Base-by-base conservation (phyloP, 2,113 vertebrate species). In the Ctenomys sociabilis region DNA sequence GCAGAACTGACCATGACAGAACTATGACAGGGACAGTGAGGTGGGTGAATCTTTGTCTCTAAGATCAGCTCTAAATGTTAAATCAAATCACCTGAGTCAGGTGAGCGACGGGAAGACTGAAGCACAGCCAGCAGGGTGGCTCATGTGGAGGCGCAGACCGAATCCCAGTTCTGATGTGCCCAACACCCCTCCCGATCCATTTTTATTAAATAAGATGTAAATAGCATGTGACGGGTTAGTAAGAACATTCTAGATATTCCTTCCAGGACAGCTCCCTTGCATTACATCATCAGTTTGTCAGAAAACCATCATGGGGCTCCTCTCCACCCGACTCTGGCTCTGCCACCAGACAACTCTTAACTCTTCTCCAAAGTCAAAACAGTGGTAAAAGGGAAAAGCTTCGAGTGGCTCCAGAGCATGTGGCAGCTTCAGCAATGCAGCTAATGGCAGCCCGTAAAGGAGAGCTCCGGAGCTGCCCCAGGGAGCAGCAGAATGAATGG, bases 201-300 rank as follows among this genome's bases (percentile, higher is more conserved):
- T 83, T 96, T 85, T 63, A 89, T 61, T 80, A 83, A 78, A 75
- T 91, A 70, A 75, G 88, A 75, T 35, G 1, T 73, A 92, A 80
- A 26, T 22, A 75, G 63, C 32, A 64, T 73, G 73, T 30, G 4
- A 68, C 17, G 3, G 6, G 9, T 19, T 24, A 35, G 13, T 37
- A 86, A 75, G 28, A 82, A 90, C 70, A 61, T 59, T 28, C 11
- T 21, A 66, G 22, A 87, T 78, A 24, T 78, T 21, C 21, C 61
- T 88, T 4, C n/a, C 59, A 90, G 59, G 17, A 49, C 8, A 5
- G 32, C 5, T 37, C 72, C 26, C 21, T 82, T 59, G 59, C 61
- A 59, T 8, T 81, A 11, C 21, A n/a, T 10, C 6, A 16, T 8
- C 30, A n/a, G 35, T 80, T 54, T 80, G 49, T 54, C 49, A 35